These are phyloP conservation scores for Palythoa grandiflora DNA, from an alignment of 92 coral and sea anemone genomes.

Conservation along the genomic window DNA sequence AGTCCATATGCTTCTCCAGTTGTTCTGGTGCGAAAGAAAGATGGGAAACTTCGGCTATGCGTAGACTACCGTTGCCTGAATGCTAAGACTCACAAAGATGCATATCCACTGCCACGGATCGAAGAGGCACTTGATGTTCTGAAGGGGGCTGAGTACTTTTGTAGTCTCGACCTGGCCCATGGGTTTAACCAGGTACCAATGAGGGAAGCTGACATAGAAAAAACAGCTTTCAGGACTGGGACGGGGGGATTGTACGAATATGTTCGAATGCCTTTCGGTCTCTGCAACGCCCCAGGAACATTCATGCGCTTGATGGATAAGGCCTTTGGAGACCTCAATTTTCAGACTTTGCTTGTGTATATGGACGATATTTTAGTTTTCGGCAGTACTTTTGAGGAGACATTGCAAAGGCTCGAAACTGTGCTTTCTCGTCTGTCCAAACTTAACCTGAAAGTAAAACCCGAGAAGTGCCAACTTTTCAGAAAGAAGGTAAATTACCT, in stretches of 20 bases:
- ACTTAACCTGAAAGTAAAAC: constrained; percentile 62
- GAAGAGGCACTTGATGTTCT: constrained; percentile 69
- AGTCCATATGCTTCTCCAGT: constrained; percentile 70
- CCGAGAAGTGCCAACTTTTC: constrained; percentile 62
- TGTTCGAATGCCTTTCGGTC: constrained; percentile 61
- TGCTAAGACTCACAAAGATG: constrained; percentile 67
- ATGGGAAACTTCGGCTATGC: constrained; percentile 59
- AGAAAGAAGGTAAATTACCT: constrained; percentile 56
- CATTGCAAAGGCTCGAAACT: constrained; percentile 60
- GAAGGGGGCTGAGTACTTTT: constrained; percentile 64
- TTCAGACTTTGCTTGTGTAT: constrained; percentile 66
- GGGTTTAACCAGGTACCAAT: constrained; percentile 65
- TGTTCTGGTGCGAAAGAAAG: constrained; percentile 56
- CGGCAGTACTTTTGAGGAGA: constrained; percentile 69
- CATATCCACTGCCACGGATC: constrained; percentile 61
- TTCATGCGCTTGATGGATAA: constrained; percentile 80
- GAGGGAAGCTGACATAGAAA: constrained; percentile 51
- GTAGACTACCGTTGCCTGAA: constrained; percentile 64
- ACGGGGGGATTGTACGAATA: constrained; percentile 57
- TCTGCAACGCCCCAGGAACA: constrained; percentile 64
- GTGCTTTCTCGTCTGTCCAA: constrained; percentile 57
- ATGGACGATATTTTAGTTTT: constrained; percentile 69
- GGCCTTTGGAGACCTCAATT: constrained; percentile 77
- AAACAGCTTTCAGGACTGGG: constrained; percentile 66
- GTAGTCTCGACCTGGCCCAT: constrained; percentile 71